phyloP scores from a whole-genome alignment of 2,797 vertebrate species.

The Heterohyrax brucei region DNA sequence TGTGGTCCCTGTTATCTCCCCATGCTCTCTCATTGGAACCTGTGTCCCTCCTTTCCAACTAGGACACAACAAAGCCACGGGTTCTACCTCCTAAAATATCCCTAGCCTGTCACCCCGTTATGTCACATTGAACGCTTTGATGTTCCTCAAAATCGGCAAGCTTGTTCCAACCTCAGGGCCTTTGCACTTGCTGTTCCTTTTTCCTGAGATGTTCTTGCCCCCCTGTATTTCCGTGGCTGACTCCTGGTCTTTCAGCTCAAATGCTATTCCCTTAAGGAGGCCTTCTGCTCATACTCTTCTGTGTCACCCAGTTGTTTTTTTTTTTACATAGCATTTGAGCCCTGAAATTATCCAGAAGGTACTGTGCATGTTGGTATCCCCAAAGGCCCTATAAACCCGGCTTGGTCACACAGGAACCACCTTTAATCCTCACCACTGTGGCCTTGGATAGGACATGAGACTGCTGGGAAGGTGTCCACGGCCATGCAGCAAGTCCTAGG shows the following conservation, averaged over 20 bases:
- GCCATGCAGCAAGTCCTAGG: background rate
- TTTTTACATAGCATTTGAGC: conserved; percentile 5
- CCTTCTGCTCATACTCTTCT: background rate
- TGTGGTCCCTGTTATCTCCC: background rate
- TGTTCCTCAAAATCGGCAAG: background rate
- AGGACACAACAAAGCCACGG: background rate
- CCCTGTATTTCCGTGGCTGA: background rate
- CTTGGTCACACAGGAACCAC: background rate
- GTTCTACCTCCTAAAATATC: background rate
- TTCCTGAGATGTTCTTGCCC: background rate
- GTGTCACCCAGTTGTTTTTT: background rate
- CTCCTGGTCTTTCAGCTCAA: background rate
- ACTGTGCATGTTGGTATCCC: no score
- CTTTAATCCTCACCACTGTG: background rate
- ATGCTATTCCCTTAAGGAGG: background rate
- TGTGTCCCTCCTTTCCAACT: background rate
- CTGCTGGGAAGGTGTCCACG: background rate
- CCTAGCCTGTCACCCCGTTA: background rate
- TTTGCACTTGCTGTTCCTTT: background rate
- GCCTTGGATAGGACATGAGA: background rate
- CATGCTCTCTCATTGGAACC: background rate
- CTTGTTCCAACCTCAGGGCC: background rate
- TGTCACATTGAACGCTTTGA: background rate
- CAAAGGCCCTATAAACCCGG: background rate
- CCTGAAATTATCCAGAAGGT: conserved; percentile 24